Conservation (phyloP, 1,140 invertebrate genomes). For the Ips nitidus region DNA sequence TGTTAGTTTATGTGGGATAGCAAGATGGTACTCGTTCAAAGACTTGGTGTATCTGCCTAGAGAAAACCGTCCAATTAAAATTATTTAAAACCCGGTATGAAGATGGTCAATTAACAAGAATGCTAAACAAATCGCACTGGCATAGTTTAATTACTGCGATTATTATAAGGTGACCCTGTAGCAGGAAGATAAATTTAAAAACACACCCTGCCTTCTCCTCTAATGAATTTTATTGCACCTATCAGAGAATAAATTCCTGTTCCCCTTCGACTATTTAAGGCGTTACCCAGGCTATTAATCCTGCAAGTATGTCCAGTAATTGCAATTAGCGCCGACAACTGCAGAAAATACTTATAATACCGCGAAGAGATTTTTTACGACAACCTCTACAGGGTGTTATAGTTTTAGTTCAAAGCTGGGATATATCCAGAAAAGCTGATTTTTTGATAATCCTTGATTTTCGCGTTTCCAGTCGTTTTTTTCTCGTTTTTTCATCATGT, state of each 20-base stretch:
- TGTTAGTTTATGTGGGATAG: conserved; percentile 56
- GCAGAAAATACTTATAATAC: conserved; percentile 1
- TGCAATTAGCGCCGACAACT: conserved; percentile 4
- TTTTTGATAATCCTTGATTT: neutral
- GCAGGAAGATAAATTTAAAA: conserved; percentile 17
- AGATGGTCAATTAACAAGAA: neutral
- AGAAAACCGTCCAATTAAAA: conserved; percentile 14
- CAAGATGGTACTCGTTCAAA: conserved; percentile 52
- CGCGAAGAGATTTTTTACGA: neutral
- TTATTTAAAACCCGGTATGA: neutral
- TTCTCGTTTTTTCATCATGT: conserved; percentile 1
- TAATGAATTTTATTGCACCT: conserved; percentile 1
- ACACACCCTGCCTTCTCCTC: conserved; percentile 14
- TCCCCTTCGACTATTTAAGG: neutral
- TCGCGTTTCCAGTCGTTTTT: neutral
- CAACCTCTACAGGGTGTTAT: too few species aligned
- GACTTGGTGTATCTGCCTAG: conserved; percentile 55
- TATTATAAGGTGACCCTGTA: conserved; percentile 13
- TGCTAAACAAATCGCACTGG: neutral
- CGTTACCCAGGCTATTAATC: conserved; percentile 12
- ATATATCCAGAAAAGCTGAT: neutral
- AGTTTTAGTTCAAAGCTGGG: too few species aligned
- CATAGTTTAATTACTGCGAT: neutral
- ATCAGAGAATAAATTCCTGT: conserved; percentile 12
- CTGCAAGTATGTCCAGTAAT: neutral